Base-by-base conservation (phyloP, 2,888 invertebrate genomes). In the Melipona beecheii region DNA sequence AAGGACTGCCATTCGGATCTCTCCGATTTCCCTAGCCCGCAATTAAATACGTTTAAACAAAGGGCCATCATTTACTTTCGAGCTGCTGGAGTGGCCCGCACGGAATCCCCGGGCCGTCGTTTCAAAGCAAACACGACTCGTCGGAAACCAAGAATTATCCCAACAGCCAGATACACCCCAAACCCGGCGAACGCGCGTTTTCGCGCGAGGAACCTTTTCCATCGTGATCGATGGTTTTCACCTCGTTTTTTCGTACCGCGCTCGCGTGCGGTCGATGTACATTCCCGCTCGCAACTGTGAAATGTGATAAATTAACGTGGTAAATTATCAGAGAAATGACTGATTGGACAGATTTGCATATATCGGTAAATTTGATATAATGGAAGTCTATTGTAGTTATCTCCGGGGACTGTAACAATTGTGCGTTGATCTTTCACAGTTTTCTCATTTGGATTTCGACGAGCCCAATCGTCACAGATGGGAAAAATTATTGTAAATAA, bases 201-300 rank as follows among this genome's bases (percentile, higher is more conserved):
- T 31, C 77, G 56, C 43, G 49, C 58, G 36, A 36, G 27, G 21
- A 58, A 66, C n/a, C 36, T 76, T 54, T 36, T 54, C 36, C 24
- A 27, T 36, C 76, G 56, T 60, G 21, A 24, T 50, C 21, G 31
- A 27, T 9, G 36, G 62, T 79, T 76, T 85, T 43, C 54, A 19
- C 72, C 31, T n/a, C 71, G 24, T 62, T 78, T 73, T 31, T 74
- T 64, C 62, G 49, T n/a, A 36, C 43, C 54, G 6, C 0, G 2
- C 0, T 21, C 49, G 15, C 36, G 31, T n/a, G 9, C 31, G 64
- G 54, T 27, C 77, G 52, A 69, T 73, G 62, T 21, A n/a, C 24
- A n/a, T 2, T 56, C n/a, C 56, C 15, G 15, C n/a, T n/a, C n/a
- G 15, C 24, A 56, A 5, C n/a, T n/a, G 13, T 4, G 5, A 56